phyloP scores from a whole-genome alignment of 2,888 invertebrate species.

The Tineola bisselliella region DNA sequence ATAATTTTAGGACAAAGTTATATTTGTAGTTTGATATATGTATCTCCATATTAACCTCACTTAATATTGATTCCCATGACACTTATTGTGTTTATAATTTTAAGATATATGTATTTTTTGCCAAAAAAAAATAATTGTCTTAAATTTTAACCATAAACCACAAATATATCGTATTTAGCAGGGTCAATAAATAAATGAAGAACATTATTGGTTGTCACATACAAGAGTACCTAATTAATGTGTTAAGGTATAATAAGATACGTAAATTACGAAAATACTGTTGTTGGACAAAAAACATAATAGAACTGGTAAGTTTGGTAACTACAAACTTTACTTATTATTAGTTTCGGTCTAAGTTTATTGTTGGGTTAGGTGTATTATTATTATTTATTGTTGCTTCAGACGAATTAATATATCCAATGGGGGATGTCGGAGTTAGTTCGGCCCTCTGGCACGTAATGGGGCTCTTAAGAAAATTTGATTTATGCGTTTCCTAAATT shows the following conservation, averaged over 20 bases:
- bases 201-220: no score
- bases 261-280: neutral
- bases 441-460: neutral
- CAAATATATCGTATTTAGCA: no score
- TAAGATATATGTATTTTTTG: no score
- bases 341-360: constrained; percentile 5
- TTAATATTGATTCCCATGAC: no score
- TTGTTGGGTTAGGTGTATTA: constrained; percentile 8
- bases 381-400: constrained; percentile 12
- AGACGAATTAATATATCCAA: constrained; percentile 13
- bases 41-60: no score
- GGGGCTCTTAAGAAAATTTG: constrained; percentile 10
- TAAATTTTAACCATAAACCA: no score
- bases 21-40: no score
- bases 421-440: constrained; percentile 4
- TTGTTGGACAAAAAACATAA: neutral
- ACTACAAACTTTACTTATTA: constrained; percentile 13
- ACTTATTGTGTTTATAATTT: no score
- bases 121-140: no score
- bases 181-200: no score
- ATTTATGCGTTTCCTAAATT: constrained; percentile 11
- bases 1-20: no score
- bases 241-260: neutral
- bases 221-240: neutral
- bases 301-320: neutral